phyloP scores from a whole-genome alignment of 1,140 invertebrate genomes.

The Galleria mellonella region DNA sequence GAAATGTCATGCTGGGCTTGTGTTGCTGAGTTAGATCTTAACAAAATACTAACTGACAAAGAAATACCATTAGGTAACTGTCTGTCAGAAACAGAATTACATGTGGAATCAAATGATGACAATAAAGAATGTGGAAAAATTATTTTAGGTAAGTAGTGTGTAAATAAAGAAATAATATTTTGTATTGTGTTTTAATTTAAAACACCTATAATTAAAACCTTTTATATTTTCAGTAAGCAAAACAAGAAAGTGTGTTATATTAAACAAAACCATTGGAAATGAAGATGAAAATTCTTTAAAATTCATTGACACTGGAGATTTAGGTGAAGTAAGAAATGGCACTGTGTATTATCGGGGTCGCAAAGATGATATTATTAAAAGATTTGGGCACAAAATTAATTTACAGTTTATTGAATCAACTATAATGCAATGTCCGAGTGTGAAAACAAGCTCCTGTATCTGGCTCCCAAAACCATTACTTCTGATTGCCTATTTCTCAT shows the following conservation, averaged over 20 bases:
- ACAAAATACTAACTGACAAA: constrained; percentile 31
- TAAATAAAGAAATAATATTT: constrained; percentile 71
- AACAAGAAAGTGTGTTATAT: constrained; percentile 77
- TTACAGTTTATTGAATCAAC: constrained; percentile 77
- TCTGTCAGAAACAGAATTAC: constrained; percentile 78
- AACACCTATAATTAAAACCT: background rate
- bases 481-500: constrained; percentile 72
- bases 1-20: constrained; percentile 91
- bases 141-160: constrained; percentile 70
- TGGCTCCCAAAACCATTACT: constrained; percentile 69
- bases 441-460: constrained; percentile 71
- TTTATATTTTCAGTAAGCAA: constrained; percentile 74
- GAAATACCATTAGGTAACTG: constrained; percentile 75
- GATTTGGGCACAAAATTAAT: constrained; percentile 82
- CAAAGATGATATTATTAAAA: constrained; percentile 81
- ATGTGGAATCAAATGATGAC: constrained; percentile 43
- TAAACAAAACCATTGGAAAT: constrained; percentile 67
- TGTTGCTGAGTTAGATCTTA: constrained; percentile 73
- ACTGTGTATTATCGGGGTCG: constrained; percentile 79
- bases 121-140: constrained; percentile 74
- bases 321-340: constrained; percentile 73
- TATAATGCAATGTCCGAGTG: constrained; percentile 55
- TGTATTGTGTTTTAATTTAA: constrained; percentile 27
- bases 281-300: constrained; percentile 52
- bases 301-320: constrained; percentile 81